Evolutionary conservation across 2,113 vertebrate genomes (phyloP).

Genomic region (Siniperca chuatsi): DNA sequence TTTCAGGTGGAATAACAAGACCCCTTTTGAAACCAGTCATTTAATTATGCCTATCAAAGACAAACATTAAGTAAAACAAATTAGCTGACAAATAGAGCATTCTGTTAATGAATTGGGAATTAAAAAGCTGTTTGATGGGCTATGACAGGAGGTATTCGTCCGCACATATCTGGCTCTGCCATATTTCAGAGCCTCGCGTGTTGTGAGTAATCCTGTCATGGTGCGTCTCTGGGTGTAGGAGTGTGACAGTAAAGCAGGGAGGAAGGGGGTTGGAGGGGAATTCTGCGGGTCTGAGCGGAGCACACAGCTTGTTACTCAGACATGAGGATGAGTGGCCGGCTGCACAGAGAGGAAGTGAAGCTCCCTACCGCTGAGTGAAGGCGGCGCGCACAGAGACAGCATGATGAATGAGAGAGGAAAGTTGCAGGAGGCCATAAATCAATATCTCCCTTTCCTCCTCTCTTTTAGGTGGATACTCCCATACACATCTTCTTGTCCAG

Average conservation of each 20-base stretch:
- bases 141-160: slow-evolving; percentile 45
- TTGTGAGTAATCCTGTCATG: slow-evolving; percentile 58
- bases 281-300: slow-evolving; percentile 51
- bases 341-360: slow-evolving; percentile 55
- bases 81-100: slow-evolving; percentile 25
- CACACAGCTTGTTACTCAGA: slow-evolving; percentile 73
- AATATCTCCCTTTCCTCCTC: slow-evolving; percentile 73
- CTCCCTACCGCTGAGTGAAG: slow-evolving; percentile 65
- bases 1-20: slow-evolving; percentile 5
- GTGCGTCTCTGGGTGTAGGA: slow-evolving; percentile 51
- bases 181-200: slow-evolving; percentile 27
- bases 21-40: neutral
- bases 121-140: slow-evolving; percentile 35
- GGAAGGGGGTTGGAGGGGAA: neutral
- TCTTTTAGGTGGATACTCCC: slow-evolving; percentile 68
- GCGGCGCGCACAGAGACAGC: slow-evolving; percentile 69
- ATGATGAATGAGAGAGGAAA: slow-evolving; percentile 80
- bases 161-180: slow-evolving; percentile 48
- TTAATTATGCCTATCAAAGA: slow-evolving; percentile 15
- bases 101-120: slow-evolving; percentile 37
- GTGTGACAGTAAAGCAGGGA: slow-evolving; percentile 54
- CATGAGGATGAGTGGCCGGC: slow-evolving; percentile 64
- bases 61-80: slow-evolving; percentile 32
- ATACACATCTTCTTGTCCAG: slow-evolving; percentile 58
- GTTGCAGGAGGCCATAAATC: slow-evolving; percentile 80